phyloP scores from a whole-genome alignment of 2,113 vertebrate genomes.

The Pseudopodoces humilis region DNA sequence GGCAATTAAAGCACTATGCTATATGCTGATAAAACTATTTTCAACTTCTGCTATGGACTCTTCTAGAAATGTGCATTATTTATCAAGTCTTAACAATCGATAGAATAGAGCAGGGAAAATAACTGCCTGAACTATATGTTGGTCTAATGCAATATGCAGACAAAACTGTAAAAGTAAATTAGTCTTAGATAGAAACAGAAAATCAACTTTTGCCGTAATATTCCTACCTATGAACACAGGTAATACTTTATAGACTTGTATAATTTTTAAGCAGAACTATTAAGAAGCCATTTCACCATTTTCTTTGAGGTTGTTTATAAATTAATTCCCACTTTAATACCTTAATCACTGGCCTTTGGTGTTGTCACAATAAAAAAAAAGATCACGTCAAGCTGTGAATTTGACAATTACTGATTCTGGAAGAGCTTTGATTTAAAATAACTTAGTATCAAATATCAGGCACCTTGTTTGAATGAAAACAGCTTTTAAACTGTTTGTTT shows the following conservation, averaged over 20 bases:
- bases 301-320: neutral
- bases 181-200: neutral
- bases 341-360: neutral
- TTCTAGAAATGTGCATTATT: neutral
- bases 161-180: neutral
- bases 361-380: neutral
- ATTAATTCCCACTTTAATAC: constrained; percentile 12
- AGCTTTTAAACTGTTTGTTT: neutral
- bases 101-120: neutral
- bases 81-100: neutral
- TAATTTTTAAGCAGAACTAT: neutral
- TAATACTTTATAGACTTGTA: neutral
- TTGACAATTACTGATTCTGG: neutral
- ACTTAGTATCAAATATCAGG: constrained; percentile 1
- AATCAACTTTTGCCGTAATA: neutral
- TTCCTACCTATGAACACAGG: neutral
- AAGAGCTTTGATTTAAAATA: constrained; percentile 19
- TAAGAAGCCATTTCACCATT: neutral
- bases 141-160: neutral
- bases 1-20: neutral
- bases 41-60: neutral
- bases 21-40: neutral
- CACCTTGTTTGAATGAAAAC: neutral
- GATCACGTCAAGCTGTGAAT: neutral
- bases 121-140: neutral